phyloP scores from a whole-genome alignment of 2,113 vertebrate genomes.

The Corythaixoides concolor region DNA sequence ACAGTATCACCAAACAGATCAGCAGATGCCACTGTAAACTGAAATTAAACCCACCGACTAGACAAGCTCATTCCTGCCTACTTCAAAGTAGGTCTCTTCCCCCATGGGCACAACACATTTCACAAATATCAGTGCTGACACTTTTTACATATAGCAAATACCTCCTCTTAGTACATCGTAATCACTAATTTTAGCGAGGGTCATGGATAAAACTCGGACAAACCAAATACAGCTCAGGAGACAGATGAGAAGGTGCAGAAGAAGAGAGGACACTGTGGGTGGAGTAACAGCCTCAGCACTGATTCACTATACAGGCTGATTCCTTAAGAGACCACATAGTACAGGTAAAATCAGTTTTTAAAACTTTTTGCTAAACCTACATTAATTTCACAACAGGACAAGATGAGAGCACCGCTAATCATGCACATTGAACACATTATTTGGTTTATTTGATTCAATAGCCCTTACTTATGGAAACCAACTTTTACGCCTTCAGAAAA shows the following conservation, averaged over 20 bases:
- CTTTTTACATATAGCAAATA: constrained; percentile 59
- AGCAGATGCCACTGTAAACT: constrained; percentile 57
- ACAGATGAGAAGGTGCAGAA: not conserved
- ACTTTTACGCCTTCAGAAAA: not conserved
- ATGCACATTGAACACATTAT: not conserved
- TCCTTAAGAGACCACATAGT: not conserved
- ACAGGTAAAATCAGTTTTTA: not conserved
- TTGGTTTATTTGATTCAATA: not conserved
- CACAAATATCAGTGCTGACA: constrained; percentile 8
- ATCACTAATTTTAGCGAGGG: not conserved
- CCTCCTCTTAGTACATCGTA: not conserved
- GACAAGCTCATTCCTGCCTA: constrained; percentile 61
- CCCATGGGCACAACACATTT: constrained; percentile 51
- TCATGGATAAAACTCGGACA: not conserved
- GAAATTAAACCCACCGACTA: constrained; percentile 39
- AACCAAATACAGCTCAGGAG: not conserved
- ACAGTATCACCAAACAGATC: constrained; percentile 33
- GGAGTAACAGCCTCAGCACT: accelerated
- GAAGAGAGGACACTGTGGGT: not conserved
- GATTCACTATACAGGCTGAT: not conserved
- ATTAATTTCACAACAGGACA: not conserved
- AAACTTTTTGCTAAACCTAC: not conserved
- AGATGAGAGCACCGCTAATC: not conserved
- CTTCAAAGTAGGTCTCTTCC: constrained; percentile 54
- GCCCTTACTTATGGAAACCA: not conserved